Base-by-base conservation (phyloP, 2,797 vertebrate species). In the Psittacula derbiana region DNA sequence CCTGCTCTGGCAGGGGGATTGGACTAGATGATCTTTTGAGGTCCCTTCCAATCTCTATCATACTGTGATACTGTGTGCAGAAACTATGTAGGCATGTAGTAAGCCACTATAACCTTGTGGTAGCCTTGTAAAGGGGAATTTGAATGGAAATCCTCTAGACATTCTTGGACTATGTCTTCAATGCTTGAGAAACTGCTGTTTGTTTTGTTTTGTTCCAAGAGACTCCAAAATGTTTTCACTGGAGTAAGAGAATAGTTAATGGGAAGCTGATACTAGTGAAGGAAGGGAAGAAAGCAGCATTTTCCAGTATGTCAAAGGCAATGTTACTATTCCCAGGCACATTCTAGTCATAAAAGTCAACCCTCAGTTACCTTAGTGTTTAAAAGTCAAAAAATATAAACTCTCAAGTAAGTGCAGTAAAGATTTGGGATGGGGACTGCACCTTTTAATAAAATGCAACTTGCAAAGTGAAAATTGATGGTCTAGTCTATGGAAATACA, bases 311-410 rank as follows among this genome's bases (percentile, higher is more conserved):
- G 30, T 64, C 41, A 72, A 72, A 95, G 24, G 57, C 18, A 25
- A 18, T 90, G 24, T 38, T 67, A 74, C 53, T 78, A 41, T 75
- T 94, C 31, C 23, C 33, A 66, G 72, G 70, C 57, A 41, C 19
- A 13, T 66, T 86, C 40, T 24, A 64, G 40, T 82, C 41, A 74
- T 80, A 85, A 72, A 95, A 93, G 46, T 70, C 46, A 92, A 16
- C 44, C 4, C 15, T 83, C 15, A 78, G 33, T 74, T 87, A 36
- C 72, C 25, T 55, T 49, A 25, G 20, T 72, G n/a, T 84, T 91
- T 64, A 72, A 71, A 93, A 88, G 33, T 65, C 14, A 86, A 75
- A 61, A 86, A 86, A 25, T 33, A 17, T 55, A 74, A 86, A 36
- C 58, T 65, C 1, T 8, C 44, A 81, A 50, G 60, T 4, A 5